A percentile compares a stretch with the other conserved stretches of the same genome.
Conservation (phyloP, 2,113 vertebrate species). For the Crotalus horridus region DNA sequence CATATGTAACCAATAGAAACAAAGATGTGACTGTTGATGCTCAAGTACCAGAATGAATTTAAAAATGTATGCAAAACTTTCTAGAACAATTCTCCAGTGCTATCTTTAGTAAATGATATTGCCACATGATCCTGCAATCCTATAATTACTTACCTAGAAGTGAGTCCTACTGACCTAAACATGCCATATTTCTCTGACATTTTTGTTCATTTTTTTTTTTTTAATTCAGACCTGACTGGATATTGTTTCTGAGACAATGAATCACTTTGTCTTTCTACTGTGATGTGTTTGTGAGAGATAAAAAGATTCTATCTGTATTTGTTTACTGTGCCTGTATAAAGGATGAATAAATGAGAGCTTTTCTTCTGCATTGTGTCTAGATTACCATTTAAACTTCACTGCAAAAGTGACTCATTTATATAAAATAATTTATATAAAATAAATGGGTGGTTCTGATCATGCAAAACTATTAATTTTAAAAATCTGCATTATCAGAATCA, state of each 20-base stretch:
- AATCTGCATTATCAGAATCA: background rate
- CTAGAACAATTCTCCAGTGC: background rate
- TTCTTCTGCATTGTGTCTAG: background rate
- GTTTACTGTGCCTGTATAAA: background rate
- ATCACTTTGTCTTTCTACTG: background rate
- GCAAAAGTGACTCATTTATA: background rate
- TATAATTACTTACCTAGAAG: background rate
- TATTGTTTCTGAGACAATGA: background rate
- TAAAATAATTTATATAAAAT: background rate
- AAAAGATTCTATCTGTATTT: background rate
- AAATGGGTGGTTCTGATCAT: background rate
- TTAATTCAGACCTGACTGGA: background rate
- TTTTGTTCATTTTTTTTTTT: background rate
- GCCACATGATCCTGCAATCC: background rate
- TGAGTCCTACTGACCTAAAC: background rate
- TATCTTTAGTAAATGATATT: background rate
- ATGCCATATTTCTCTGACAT: background rate
- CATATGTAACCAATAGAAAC: conserved; percentile 13
- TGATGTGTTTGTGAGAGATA: background rate
- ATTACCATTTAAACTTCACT: background rate
- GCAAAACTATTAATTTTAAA: background rate
- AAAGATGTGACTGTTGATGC: conserved; percentile 17
- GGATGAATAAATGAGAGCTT: background rate
- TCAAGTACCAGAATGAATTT: background rate
- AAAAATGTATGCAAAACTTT: background rate